phyloP scores from a whole-genome alignment of 2,113 vertebrate species.

The Zosterops japonicus region DNA sequence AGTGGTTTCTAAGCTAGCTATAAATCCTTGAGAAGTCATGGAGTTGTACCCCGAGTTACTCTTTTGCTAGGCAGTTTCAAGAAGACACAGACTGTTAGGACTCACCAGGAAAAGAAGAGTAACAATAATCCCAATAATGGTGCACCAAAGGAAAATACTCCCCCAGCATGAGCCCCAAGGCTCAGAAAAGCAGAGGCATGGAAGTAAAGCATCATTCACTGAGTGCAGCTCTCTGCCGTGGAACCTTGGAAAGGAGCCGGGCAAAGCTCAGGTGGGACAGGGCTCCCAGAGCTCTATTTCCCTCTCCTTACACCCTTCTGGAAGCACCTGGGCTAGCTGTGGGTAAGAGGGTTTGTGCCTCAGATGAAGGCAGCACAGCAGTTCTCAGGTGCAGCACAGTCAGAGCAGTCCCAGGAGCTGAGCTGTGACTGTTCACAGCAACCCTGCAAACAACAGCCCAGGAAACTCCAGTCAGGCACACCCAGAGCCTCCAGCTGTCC shows the following conservation, averaged over 20 bases:
- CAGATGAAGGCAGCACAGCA: neutral
- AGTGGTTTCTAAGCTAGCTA: neutral
- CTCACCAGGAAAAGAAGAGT: neutral
- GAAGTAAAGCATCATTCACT: fast-evolving
- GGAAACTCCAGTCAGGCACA: neutral
- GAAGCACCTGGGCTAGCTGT: neutral
- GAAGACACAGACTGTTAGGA: neutral
- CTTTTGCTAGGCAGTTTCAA: neutral
- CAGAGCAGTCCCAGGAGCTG: neutral
- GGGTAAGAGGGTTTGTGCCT: neutral
- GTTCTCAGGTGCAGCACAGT: neutral
- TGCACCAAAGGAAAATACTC: neutral
- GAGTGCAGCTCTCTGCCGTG: fast-evolving
- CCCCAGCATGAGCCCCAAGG: neutral
- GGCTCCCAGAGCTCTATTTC: neutral
- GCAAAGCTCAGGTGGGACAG: neutral
- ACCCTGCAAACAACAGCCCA: neutral
- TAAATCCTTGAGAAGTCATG: neutral
- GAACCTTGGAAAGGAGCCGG: neutral
- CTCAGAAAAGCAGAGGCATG: neutral
- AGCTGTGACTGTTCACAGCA: neutral
- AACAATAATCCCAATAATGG: no score
- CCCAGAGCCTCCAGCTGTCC: fast-evolving
- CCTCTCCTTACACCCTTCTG: neutral
- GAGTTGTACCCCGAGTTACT: neutral